Evolutionary conservation across 2,888 invertebrate species (phyloP).

Genomic region (Caenorhabditis imperialis): DNA sequence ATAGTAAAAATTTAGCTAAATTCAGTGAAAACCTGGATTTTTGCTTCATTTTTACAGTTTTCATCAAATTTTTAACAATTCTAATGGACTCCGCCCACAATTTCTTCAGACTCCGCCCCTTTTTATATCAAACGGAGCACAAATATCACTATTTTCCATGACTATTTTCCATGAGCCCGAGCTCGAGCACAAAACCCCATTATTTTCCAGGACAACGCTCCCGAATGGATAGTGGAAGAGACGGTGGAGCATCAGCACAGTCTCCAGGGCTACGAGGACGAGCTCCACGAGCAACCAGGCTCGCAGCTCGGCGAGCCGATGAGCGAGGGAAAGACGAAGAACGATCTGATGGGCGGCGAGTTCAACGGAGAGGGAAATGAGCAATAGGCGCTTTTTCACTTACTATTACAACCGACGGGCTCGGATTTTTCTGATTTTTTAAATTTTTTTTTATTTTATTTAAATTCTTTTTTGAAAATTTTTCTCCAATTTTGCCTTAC

Average conservation of each 20-base stretch:
- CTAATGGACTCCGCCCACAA: too few relatives aligned
- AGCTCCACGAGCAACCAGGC: conserved; percentile 25
- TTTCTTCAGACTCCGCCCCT: too few relatives aligned
- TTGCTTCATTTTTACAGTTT: too few relatives aligned
- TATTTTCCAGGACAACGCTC: conserved; percentile 34
- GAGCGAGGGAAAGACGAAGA: conserved; percentile 5
- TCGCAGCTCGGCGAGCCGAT: conserved; percentile 14
- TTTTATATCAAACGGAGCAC: too few relatives aligned
- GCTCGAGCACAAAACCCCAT: neutral
- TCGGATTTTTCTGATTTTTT: conserved; percentile 1
- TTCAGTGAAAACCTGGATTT: too few relatives aligned
- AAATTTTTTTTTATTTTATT: neutral
- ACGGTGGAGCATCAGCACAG: conserved; percentile 41
- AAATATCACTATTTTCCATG: too few relatives aligned
- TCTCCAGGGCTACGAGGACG: conserved; percentile 19
- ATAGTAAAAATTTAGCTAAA: too few relatives aligned
- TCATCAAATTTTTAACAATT: too few relatives aligned
- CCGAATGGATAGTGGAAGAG: conserved; percentile 55
- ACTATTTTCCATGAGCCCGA: too few relatives aligned
- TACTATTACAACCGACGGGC: too few relatives aligned
- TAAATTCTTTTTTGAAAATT: neutral
- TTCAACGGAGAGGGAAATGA: neutral
- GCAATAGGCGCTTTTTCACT: neutral
- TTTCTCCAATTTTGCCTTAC: neutral
- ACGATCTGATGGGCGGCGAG: neutral